Evolutionary conservation across 2,797 vertebrate species (phyloP).

Genomic region (Ciconia nigra): DNA sequence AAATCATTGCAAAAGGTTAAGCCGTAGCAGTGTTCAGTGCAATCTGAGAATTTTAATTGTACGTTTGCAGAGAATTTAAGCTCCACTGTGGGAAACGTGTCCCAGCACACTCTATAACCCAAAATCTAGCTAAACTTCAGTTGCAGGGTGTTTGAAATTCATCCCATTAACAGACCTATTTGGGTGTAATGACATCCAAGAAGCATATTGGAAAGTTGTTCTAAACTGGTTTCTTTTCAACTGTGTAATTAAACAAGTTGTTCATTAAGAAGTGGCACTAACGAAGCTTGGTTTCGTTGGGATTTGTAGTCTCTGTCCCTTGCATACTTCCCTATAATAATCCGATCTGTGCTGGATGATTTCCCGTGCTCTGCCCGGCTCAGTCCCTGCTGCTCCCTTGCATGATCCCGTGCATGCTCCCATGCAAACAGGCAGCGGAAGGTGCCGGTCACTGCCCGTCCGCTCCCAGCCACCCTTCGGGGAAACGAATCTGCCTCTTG

Average conservation of each 20-base stretch:
- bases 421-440: neutral
- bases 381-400: neutral
- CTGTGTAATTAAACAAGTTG: neutral
- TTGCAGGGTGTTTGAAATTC: neutral
- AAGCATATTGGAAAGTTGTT: neutral
- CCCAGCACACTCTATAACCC: neutral
- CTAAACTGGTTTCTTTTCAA: neutral
- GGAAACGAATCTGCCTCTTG: neutral
- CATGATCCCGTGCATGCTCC: neutral
- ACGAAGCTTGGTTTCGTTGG: neutral
- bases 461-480: neutral
- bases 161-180: neutral
- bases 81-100: neutral
- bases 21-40: neutral
- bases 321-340: neutral
- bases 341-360: neutral
- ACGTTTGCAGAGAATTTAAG: neutral
- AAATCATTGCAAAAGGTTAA: neutral
- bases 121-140: neutral
- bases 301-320: neutral
- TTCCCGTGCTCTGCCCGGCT: neutral
- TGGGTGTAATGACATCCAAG: neutral
- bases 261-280: neutral
- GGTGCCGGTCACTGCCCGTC: neutral
- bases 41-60: neutral